Base-by-base conservation (phyloP, 2,888 invertebrate genomes). In the Phengaris alcon region DNA sequence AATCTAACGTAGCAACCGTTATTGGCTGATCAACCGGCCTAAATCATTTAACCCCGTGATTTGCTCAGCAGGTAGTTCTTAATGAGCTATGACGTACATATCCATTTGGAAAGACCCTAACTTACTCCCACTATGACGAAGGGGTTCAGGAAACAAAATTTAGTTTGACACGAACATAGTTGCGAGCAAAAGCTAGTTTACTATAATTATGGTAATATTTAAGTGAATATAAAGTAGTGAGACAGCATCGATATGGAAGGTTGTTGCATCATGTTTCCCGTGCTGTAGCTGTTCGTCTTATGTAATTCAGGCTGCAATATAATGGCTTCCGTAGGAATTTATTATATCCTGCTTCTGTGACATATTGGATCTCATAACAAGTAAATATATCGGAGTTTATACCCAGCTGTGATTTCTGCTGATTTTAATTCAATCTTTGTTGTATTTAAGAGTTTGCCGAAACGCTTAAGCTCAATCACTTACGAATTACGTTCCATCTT, bases 301-400 rank as follows among this genome's bases (percentile, higher is more conserved):
- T 59, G 59, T 59, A 22, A 64, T 22, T 12, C 22, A 22, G 59
- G 22, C 10, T 64, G 35, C 3, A 35, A 35, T 15, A 22, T 64
- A 22, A 64, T 35, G 7, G 22, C 59, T 64, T 64, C 35, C 59
- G 59, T 10, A 35, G 10, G 59, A 64, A 22, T 10, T 64, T 2
- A 64, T 64, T 64, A 35, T 64, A 64, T 64, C 22, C 22, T 22
- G 22, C 22, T 64, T 64, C 22, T 64, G 59, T 64, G 59, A 64
- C 59, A 64, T 64, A 64, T 35, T 9, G 59, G 59, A 3, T 64
- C 10, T 3, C 22, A 64, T 22, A 22, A 8, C 57, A 57, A 35
- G 35, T 3, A 35, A 35, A 35, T 3, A 35, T 35, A 35, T 35
- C 35, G 35, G 35, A 35, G 3, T 35, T 35, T 4, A 4, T 35